Conservation (phyloP, 2,888 invertebrate species). For the Argyresthia albistria region DNA sequence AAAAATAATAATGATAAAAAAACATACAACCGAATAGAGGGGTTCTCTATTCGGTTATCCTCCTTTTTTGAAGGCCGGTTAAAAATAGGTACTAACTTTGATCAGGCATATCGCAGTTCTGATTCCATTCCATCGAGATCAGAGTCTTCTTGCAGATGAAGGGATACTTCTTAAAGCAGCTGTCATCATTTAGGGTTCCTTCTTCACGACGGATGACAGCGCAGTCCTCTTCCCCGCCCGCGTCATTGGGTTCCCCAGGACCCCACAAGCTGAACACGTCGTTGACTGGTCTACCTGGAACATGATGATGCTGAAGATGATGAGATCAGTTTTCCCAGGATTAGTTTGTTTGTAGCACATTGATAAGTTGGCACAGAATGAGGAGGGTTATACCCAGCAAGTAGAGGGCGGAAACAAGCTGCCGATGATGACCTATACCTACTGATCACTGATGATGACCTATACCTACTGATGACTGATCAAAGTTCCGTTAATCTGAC, state of each 20-base stretch:
- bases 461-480: no score
- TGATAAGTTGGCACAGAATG: no score
- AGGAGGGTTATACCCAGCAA: no score
- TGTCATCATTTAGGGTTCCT: slow-evolving; percentile 30
- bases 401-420: no score
- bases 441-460: no score
- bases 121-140: slow-evolving; percentile 36
- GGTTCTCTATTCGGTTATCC: no score
- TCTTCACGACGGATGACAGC: slow-evolving; percentile 21
- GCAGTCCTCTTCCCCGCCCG: slow-evolving; percentile 30
- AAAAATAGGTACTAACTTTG: slow-evolving; percentile 22
- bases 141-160: slow-evolving; percentile 49
- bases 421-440: no score
- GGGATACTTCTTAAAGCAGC: slow-evolving; percentile 27
- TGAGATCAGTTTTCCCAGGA: slow-evolving; percentile 28
- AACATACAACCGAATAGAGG: no score
- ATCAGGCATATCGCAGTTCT: slow-evolving; percentile 35
- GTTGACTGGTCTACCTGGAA: slow-evolving; percentile 28
- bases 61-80: no score
- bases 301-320: slow-evolving; percentile 25
- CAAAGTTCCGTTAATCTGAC: no score
- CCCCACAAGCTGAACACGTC: slow-evolving; percentile 40
- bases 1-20: no score
- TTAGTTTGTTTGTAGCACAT: not conserved
- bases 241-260: slow-evolving; percentile 39